Conservation (phyloP, 92 coral and sea anemone genomes). For the Palythoa grandis region DNA sequence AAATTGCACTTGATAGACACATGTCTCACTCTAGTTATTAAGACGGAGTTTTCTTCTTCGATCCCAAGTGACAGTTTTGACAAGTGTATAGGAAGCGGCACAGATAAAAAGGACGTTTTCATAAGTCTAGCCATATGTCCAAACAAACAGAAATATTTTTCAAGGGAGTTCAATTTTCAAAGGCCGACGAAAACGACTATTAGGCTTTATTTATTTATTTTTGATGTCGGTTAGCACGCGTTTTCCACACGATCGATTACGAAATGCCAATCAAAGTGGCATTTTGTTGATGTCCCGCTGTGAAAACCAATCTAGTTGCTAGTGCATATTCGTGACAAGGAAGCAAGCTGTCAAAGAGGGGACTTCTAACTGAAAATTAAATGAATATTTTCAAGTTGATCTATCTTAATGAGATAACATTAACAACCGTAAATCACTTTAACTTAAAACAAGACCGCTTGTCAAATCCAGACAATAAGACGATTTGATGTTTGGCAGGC, state of each 20-base stretch:
- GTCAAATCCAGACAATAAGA: conserved; percentile 63
- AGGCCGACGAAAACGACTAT: conserved; percentile 78
- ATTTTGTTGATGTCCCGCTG: conserved; percentile 81
- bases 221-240: conserved; percentile 80
- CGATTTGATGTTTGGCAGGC: conserved; percentile 70
- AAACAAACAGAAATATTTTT: conserved; percentile 66
- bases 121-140: conserved; percentile 80
- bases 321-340: conserved; percentile 75
- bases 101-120: conserved; percentile 62
- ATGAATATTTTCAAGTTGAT: conserved; percentile 97
- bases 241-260: conserved; percentile 91
- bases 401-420: conserved; percentile 96
- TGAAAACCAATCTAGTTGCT: conserved; percentile 86
- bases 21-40: conserved; percentile 68
- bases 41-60: conserved; percentile 64
- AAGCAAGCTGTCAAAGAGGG: conserved; percentile 88
- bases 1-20: conserved; percentile 75
- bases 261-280: conserved; percentile 86
- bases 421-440: conserved; percentile 92
- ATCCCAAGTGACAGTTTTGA: conserved; percentile 71
- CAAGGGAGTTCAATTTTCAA: conserved; percentile 91
- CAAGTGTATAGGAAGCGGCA: conserved; percentile 84
- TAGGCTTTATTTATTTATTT: conserved; percentile 81
- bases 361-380: conserved; percentile 92
- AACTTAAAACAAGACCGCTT: conserved; percentile 93